Percentiles rank a stretch among this genome's conserved stretches.
Conservation (phyloP, 2,888 invertebrate genomes). For the Aphelenchoides bicaudatus region DNA sequence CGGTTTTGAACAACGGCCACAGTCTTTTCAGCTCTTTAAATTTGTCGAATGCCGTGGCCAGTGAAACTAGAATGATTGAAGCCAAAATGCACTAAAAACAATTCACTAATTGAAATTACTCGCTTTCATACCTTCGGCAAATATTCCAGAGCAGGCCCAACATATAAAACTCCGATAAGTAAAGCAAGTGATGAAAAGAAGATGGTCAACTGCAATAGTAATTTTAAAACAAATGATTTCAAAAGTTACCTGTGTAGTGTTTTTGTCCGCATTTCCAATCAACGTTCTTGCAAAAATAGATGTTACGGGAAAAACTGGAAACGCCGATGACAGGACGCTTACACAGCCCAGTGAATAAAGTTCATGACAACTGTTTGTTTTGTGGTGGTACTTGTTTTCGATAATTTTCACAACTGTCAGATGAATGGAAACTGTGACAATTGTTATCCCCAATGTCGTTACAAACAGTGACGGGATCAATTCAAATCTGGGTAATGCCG, state of each 20-base stretch:
- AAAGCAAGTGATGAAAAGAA: slow-evolving; percentile 54
- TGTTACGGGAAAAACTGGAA: slow-evolving; percentile 58
- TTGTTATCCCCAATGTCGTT: slow-evolving; percentile 50
- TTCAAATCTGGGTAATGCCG: slow-evolving; percentile 52
- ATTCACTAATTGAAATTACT: background rate
- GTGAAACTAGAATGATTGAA: slow-evolving; percentile 53
- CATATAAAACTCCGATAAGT: slow-evolving; percentile 52
- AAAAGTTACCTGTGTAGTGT: slow-evolving; percentile 49
- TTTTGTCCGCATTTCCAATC: slow-evolving; percentile 54
- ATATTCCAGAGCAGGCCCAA: slow-evolving; percentile 56
- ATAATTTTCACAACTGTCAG: slow-evolving; percentile 56
- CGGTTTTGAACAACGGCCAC: slow-evolving; percentile 58
- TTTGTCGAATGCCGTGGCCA: slow-evolving; percentile 49
- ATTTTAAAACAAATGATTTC: background rate
- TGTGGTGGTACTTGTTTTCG: slow-evolving; percentile 56
- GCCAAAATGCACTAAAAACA: slow-evolving; percentile 46
- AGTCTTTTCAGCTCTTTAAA: slow-evolving; percentile 47
- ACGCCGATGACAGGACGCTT: slow-evolving; percentile 54
- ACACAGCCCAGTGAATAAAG: slow-evolving; percentile 58
- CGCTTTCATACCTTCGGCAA: slow-evolving; percentile 43
- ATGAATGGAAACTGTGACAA: slow-evolving; percentile 56
- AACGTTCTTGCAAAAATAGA: slow-evolving; percentile 58
- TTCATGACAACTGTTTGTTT: slow-evolving; percentile 56
- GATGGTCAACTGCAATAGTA: slow-evolving; percentile 42
- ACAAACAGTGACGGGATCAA: slow-evolving; percentile 49